Conservation (phyloP, 2,888 invertebrate genomes). For the Chalcis sispes region DNA sequence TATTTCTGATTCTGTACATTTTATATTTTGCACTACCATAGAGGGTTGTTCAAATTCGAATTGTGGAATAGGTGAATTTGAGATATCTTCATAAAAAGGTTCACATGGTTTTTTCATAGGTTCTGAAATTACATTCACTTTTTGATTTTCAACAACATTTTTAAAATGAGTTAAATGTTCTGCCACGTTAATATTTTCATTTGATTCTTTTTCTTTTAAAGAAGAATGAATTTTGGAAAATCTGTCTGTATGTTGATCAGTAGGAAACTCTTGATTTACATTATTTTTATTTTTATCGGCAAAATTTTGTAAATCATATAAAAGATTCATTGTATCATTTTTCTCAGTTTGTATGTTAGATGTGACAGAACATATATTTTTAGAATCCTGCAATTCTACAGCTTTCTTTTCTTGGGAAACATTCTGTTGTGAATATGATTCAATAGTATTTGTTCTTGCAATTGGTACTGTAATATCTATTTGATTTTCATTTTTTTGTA, state of each 20-base stretch:
- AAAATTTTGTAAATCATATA: conserved; percentile 30
- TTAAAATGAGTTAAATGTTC: not conserved
- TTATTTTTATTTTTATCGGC: conserved; percentile 13
- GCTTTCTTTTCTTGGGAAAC: not conserved
- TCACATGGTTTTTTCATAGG: conserved; percentile 29
- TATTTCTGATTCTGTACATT: not conserved
- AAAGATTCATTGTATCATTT: conserved; percentile 21
- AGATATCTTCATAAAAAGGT: conserved; percentile 50
- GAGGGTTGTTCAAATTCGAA: conserved; percentile 16
- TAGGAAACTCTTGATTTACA: not conserved
- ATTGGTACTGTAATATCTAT: conserved; percentile 39
- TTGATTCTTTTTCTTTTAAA: conserved; percentile 8
- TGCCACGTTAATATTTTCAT: not conserved
- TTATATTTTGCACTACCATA: not conserved
- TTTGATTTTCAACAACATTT: not conserved
- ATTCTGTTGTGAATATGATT: not conserved
- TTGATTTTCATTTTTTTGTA: conserved; percentile 46
- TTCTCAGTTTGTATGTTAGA: not conserved
- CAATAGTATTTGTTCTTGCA: not conserved
- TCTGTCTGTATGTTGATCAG: not conserved
- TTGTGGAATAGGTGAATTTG: conserved; percentile 45
- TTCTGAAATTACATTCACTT: conserved; percentile 8
- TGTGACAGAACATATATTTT: not conserved
- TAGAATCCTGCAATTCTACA: not conserved
- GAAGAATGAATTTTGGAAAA: not conserved